Percentiles rank a stretch among this genome's conserved stretches.
Conservation (phyloP, 2,113 vertebrate species). For the Clarias macrocephalus region DNA sequence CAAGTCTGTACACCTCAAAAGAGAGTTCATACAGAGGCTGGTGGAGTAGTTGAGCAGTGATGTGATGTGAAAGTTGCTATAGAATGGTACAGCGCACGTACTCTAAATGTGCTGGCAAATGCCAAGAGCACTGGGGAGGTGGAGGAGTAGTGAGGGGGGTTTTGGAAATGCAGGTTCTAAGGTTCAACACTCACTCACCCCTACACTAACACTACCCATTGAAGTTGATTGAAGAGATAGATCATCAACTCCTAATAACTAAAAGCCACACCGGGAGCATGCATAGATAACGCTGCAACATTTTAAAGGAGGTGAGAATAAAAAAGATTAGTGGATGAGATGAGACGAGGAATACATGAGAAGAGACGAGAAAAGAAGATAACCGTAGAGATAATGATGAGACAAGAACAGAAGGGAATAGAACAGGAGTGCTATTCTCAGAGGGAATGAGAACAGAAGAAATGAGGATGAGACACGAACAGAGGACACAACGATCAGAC, state of each 20-base stretch:
- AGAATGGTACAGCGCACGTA: neutral
- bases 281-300: neutral
- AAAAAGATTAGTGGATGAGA: too few relatives aligned
- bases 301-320: too few relatives aligned
- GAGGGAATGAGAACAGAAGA: too few relatives aligned
- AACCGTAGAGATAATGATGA: neutral
- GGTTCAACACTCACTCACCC: neutral
- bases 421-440: neutral
- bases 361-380: neutral
- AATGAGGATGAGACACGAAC: neutral
- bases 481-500: neutral
- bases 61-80: neutral
- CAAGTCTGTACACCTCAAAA: neutral
- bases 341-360: neutral
- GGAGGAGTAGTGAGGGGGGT: neutral
- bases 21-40: neutral
- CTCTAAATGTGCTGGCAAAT: neutral
- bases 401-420: neutral
- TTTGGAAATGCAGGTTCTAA: too few relatives aligned
- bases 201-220: neutral
- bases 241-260: neutral
- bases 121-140: neutral
- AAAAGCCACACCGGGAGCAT: neutral
- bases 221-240: neutral
- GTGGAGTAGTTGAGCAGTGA: neutral